Evolutionary conservation across 2,797 vertebrate genomes (phyloP).

Genomic region (Erethizon dorsatum): DNA sequence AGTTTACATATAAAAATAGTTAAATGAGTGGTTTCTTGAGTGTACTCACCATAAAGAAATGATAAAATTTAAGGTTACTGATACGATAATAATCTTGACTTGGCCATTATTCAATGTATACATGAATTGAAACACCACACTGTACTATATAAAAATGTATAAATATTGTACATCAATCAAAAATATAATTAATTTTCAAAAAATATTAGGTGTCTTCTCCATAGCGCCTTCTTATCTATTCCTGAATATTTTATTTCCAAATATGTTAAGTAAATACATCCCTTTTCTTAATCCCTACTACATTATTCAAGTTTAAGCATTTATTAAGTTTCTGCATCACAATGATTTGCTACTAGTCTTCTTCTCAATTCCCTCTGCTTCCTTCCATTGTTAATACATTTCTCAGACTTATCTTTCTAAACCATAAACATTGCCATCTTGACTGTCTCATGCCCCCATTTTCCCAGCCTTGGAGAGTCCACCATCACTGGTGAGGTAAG

Average conservation of each 20-base stretch:
- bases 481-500: not conserved
- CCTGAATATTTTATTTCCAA: not conserved
- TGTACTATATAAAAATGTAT: not conserved
- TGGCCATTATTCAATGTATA: not conserved
- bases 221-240: not conserved
- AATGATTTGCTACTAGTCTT: not conserved
- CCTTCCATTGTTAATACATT: slow-evolving; percentile 1
- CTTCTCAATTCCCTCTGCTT: not conserved
- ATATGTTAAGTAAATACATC: not conserved
- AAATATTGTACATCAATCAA: not conserved
- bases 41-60: not conserved
- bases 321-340: slow-evolving; percentile 7
- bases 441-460: too few relatives aligned
- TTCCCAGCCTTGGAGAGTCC: not conserved
- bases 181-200: not conserved
- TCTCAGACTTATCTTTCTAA: slow-evolving; percentile 46
- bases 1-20: not conserved
- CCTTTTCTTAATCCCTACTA: not conserved
- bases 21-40: not conserved
- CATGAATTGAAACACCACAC: not conserved
- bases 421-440: not conserved
- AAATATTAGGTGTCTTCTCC: not conserved
- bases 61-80: not conserved
- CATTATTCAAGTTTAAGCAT: not conserved
- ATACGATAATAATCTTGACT: not conserved